Evolutionary conservation across 2,888 invertebrate species (phyloP).

Genomic region (Eupithecia tripunctaria): DNA sequence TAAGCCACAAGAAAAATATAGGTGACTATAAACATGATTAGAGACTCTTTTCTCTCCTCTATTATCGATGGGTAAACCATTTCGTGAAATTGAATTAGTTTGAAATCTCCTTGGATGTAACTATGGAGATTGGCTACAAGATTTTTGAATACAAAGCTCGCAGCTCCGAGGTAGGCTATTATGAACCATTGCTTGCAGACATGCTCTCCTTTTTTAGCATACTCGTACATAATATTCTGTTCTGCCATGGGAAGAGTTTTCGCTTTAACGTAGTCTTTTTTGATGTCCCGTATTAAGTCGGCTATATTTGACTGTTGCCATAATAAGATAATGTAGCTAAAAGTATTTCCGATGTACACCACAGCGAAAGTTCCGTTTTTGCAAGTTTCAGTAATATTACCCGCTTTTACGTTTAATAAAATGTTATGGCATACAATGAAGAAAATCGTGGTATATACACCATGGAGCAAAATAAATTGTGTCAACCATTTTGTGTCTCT

Average conservation of each 20-base stretch:
- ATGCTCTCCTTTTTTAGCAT: conserved; percentile 45
- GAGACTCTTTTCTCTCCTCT: conserved; percentile 48
- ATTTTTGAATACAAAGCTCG: conserved; percentile 46
- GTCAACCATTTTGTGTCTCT: conserved; percentile 45
- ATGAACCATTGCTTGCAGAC: conserved; percentile 55
- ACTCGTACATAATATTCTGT: conserved; percentile 46
- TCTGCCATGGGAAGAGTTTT: conserved; percentile 44
- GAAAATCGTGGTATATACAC: conserved; percentile 24
- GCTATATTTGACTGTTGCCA: conserved; percentile 45
- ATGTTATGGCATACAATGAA: conserved; percentile 41
- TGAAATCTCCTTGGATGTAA: conserved; percentile 42
- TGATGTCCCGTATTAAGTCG: conserved; percentile 50
- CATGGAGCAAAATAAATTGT: conserved; percentile 29
- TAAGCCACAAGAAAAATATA: conserved; percentile 37
- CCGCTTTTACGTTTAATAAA: conserved; percentile 35
- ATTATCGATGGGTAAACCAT: conserved; percentile 50
- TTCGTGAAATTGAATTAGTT: conserved; percentile 49
- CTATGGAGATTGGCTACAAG: conserved; percentile 32
- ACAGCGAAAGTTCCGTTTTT: conserved; percentile 40
- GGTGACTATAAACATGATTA: conserved; percentile 38
- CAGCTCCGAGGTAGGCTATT: neutral
- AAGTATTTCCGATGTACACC: conserved; percentile 30
- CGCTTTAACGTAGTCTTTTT: conserved; percentile 51
- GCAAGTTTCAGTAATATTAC: conserved; percentile 45
- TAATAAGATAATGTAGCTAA: conserved; percentile 44